Conservation (phyloP, 1,140 invertebrate genomes). For the Acyrthosiphon pisum region DNA sequence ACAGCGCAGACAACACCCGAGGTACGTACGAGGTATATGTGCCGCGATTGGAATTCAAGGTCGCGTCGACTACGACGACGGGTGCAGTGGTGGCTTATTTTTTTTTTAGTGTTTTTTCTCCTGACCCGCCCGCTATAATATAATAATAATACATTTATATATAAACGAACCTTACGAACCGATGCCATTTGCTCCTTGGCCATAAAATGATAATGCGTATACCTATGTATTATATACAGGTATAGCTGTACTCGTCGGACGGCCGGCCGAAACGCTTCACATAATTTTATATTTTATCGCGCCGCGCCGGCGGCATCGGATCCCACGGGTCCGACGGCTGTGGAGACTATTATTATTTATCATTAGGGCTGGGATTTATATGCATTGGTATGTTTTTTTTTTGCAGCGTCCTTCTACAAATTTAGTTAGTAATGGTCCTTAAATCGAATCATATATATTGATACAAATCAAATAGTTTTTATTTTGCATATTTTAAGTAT, state of each 20-base stretch:
- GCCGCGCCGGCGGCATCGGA: not conserved
- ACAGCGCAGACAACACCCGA: not conserved
- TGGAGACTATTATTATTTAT: not conserved
- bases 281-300: slow-evolving; percentile 1
- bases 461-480: not conserved
- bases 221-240: not conserved
- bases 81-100: not conserved
- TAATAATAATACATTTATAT: not conserved
- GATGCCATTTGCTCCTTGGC: slow-evolving; percentile 1
- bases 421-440: not conserved
- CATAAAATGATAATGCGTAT: not conserved
- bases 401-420: not conserved
- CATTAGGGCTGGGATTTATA: not conserved
- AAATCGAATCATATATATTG: not conserved
- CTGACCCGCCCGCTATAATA: not conserved
- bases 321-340: not conserved
- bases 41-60: not conserved
- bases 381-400: not conserved
- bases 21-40: not conserved
- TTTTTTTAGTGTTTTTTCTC: not conserved
- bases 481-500: not conserved
- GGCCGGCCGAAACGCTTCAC: not conserved
- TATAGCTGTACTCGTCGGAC: not conserved
- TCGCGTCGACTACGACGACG: not conserved
- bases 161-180: slow-evolving; percentile 3